A percentile compares a stretch with the other conserved stretches of the same genome.
phyloP scores from a whole-genome alignment of 2,797 vertebrate species.

The Hydrocynus forskahlii region DNA sequence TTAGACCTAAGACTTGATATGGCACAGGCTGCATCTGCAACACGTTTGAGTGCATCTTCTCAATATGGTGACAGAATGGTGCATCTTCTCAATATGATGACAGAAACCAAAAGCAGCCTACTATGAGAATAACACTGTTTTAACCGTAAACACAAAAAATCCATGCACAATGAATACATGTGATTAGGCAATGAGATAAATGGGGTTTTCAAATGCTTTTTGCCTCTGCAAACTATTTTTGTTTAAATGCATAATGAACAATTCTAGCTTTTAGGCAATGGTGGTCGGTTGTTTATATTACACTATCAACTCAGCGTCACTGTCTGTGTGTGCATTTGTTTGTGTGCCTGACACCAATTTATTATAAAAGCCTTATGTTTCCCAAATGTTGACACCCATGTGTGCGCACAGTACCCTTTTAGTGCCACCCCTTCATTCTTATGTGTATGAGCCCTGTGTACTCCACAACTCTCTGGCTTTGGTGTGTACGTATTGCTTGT shows the following conservation, averaged over 20 bases:
- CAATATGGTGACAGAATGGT: conserved; percentile 46
- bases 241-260: background rate
- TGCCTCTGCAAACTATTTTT: background rate
- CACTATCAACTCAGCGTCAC: background rate
- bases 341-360: conserved; percentile 23
- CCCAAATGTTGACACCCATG: conserved; percentile 12
- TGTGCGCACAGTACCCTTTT: background rate
- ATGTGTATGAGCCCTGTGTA: conserved; percentile 41
- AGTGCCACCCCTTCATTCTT: background rate
- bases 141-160: conserved; percentile 41
- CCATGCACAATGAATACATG: conserved; percentile 18
- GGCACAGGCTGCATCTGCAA: conserved; percentile 44
- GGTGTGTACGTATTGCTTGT: conserved; percentile 69
- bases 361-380: conserved; percentile 3
- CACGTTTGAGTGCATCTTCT: conserved; percentile 39
- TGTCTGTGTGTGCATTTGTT: background rate
- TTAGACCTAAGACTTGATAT: conserved; percentile 44
- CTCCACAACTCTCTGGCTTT: conserved; percentile 61
- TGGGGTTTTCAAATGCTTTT: background rate
- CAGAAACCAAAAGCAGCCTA: conserved; percentile 41
- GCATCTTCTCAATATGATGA: conserved; percentile 36
- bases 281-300: background rate
- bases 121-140: conserved; percentile 31
- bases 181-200: background rate
- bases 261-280: background rate